Percentiles rank a stretch among this genome's conserved stretches.
phyloP scores from a whole-genome alignment of 2,797 vertebrate genomes.

The Hylomyscus alleni region DNA sequence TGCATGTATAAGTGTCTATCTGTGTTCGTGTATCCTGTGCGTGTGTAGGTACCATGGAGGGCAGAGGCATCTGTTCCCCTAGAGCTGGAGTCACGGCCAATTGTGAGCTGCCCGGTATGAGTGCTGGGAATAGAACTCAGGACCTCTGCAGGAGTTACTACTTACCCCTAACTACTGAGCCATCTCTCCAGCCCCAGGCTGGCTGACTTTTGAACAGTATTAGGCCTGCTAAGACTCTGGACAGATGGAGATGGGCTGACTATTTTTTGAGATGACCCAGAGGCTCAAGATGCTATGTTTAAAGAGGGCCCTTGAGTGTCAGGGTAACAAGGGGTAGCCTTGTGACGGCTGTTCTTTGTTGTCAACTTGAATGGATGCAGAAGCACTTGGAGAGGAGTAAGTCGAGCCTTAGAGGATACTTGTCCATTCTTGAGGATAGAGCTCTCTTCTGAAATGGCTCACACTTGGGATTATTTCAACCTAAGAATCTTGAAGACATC shows the following conservation, averaged over 20 bases:
- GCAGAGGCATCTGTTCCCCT: not conserved
- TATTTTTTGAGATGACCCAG: not conserved
- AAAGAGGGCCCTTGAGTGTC: not conserved
- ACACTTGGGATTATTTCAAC: not conserved
- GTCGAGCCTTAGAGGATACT: not conserved
- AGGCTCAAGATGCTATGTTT: not conserved
- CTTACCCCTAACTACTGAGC: not conserved
- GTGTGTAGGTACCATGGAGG: not conserved
- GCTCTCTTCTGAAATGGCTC: not conserved
- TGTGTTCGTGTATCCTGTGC: not conserved
- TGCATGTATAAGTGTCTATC: not conserved
- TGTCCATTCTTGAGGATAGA: not conserved
- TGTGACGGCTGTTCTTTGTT: not conserved
- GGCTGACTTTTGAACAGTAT: not conserved
- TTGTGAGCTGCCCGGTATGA: not conserved
- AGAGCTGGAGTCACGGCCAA: not conserved
- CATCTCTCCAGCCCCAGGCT: not conserved
- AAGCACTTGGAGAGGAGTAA: not conserved
- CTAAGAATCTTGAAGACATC: not conserved
- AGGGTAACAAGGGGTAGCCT: not conserved
- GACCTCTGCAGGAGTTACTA: not conserved
- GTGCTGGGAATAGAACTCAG: not conserved
- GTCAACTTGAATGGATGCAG: not conserved
- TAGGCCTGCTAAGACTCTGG: not conserved
- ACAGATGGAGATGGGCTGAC: not conserved